Evolutionary conservation across 1,140 invertebrate genomes (phyloP), one percentile per base, ranked within the genome.

Genomic region (Drosophila mayri): DNA sequence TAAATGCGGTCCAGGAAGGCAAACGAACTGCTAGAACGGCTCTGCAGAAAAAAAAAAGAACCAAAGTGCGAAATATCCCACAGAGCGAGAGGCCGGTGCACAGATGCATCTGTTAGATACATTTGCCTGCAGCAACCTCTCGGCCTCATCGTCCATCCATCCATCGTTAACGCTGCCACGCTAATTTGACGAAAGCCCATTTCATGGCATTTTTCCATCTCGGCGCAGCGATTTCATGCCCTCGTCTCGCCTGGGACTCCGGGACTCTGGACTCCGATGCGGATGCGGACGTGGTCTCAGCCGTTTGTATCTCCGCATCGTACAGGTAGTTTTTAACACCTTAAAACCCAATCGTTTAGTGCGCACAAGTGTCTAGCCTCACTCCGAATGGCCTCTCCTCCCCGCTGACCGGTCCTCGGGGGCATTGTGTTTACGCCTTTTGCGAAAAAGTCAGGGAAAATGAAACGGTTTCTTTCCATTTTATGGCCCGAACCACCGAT

Each of bases 131-230:
- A 46, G 35, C 46, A 41, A 25, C n/a, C 30, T 50, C 46, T 12
- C 20, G 28, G 20, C 49, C 60, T 25, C 40, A 44, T 57, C 60
- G 74, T 60, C 74, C 52, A 46, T 72, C 74, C 52, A 46, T 72
- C 68, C 76, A 64, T 88, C 84, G 84, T 87, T 87, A 87, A 87
- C 84, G 84, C 62, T 88, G 67, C 80, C 85, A 88, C 84, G 84
- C 84, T 87, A 87, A 87, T 87, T 87, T 87, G 84, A 87, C 85
- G 84, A 87, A 87, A 87, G 84, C 84, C 84, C 76, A 87, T 87
- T 87, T 87, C 80, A 87, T 87, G 84, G 83, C 78, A 77, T 86
- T 86, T 85, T 86, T 86, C 79, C 80, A 87, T 62, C 70, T 67
- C 57, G 58, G 62, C 62, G 11, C 63, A 54, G 25, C 66, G 66